A percentile compares a stretch with the other conserved stretches of the same genome.
These are phyloP conservation scores for Rhinoraja longicauda DNA, from an alignment of 2,797 vertebrate species.

Conservation along the genomic window DNA sequence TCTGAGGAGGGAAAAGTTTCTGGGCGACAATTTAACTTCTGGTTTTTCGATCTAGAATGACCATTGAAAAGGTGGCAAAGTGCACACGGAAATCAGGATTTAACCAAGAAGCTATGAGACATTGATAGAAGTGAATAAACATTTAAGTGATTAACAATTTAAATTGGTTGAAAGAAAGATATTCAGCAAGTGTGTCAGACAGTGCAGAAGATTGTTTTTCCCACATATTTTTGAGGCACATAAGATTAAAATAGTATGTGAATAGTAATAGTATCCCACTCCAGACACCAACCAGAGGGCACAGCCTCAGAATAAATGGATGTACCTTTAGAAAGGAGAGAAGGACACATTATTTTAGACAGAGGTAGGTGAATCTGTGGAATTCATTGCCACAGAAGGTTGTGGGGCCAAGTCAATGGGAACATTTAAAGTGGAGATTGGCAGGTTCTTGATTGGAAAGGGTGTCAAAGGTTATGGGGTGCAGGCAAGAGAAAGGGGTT, in stretches of 20 bases:
- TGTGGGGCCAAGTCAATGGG: too few species aligned
- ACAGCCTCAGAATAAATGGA: too few species aligned
- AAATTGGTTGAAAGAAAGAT: neutral
- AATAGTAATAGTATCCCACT: too few species aligned
- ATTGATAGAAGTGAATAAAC: neutral
- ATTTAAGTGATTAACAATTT: neutral
- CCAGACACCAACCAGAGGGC: too few species aligned
- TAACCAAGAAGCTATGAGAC: neutral
- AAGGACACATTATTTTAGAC: too few species aligned
- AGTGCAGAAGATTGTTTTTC: neutral
- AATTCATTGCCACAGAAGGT: too few species aligned
- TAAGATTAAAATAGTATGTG: neutral
- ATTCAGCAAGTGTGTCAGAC: neutral
- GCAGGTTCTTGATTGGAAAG: too few species aligned
- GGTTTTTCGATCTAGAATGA: neutral
- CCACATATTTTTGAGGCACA: neutral
- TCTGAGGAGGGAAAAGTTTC: neutral
- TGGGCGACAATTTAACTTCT: neutral
- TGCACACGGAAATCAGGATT: neutral
- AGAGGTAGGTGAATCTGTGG: too few species aligned
- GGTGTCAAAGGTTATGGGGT: too few species aligned
- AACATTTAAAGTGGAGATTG: too few species aligned
- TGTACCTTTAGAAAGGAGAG: too few species aligned
- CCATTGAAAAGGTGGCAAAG: neutral
- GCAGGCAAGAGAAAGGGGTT: too few species aligned